A percentile compares a stretch with the other conserved stretches of the same genome.
Conservation (phyloP, 2,113 vertebrate genomes). For the Tylochromis polylepis region DNA sequence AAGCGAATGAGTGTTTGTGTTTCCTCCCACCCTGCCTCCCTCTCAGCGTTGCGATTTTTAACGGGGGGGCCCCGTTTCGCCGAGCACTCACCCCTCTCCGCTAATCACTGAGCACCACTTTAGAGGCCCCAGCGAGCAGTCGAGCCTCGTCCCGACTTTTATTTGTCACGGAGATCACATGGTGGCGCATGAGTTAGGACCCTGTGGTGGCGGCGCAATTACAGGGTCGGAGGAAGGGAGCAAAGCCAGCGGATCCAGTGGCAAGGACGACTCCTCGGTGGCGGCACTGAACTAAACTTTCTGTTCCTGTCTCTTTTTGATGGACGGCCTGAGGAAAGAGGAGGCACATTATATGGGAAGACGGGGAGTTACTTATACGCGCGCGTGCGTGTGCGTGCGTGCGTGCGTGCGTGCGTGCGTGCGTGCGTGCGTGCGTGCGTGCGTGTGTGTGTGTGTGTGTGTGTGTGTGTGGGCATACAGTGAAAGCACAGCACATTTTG, state of each 20-base stretch:
- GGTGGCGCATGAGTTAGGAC: slow-evolving; percentile 53
- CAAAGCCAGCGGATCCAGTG: slow-evolving; percentile 30
- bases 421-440: not conserved
- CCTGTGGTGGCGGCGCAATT: slow-evolving; percentile 49
- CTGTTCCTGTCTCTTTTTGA: slow-evolving; percentile 61
- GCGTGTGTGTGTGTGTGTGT: not conserved
- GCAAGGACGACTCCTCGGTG: slow-evolving; percentile 45
- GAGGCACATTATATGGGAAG: slow-evolving; percentile 2
- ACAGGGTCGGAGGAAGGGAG: slow-evolving; percentile 45
- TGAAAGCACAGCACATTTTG: slow-evolving; percentile 21
- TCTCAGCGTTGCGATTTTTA: slow-evolving; percentile 10
- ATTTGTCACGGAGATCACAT: slow-evolving; percentile 66
- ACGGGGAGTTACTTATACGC: not conserved
- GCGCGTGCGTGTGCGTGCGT: not conserved
- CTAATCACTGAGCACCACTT: slow-evolving; percentile 51
- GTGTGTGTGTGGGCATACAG: not conserved
- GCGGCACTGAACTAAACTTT: slow-evolving; percentile 50
- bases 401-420: not conserved
- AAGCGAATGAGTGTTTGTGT: slow-evolving; percentile 26
- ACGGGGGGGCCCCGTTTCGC: slow-evolving; percentile 12
- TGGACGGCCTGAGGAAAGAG: slow-evolving; percentile 34
- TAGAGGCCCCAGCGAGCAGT: slow-evolving; percentile 48
- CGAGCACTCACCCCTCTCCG: slow-evolving; percentile 12
- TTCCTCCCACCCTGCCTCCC: slow-evolving; percentile 13
- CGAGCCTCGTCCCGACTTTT: slow-evolving; percentile 25